phyloP scores from a whole-genome alignment of 2,797 vertebrate genomes.

The Lutjanus argentimaculatus region DNA sequence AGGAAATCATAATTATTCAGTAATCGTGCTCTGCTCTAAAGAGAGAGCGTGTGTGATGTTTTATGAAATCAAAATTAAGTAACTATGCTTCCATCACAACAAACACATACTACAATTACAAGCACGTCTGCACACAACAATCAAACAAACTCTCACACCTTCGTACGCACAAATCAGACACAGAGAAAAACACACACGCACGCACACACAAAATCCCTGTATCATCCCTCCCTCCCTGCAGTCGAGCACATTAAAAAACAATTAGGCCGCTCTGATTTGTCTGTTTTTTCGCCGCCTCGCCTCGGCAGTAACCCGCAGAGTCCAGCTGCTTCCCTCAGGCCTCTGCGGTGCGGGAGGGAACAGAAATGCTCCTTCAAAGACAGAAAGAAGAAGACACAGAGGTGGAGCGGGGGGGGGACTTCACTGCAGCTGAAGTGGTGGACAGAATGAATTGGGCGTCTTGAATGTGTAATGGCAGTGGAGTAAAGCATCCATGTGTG shows the following conservation, averaged over 20 bases:
- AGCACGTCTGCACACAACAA: background rate
- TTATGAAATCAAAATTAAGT: constrained; percentile 16
- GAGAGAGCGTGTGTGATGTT: background rate
- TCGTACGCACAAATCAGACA: constrained; percentile 5
- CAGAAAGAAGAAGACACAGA: constrained; percentile 6
- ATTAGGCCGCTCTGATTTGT: constrained; percentile 75
- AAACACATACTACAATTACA: background rate
- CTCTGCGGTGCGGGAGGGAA: constrained; percentile 34
- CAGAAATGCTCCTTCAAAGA: constrained; percentile 37
- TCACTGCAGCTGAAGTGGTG: constrained; percentile 55
- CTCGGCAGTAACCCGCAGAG: constrained; percentile 58
- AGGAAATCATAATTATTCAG: constrained; percentile 43
- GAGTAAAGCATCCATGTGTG: constrained; percentile 61
- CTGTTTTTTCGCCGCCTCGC: constrained; percentile 55
- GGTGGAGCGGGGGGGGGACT: constrained; percentile 17
- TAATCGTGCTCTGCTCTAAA: constrained; percentile 29
- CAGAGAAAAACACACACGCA: background rate
- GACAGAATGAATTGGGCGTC: constrained; percentile 51
- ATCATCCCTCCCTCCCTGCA: constrained; percentile 37
- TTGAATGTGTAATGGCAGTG: constrained; percentile 64
- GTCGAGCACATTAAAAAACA: constrained; percentile 78
- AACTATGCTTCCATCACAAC: constrained; percentile 1
- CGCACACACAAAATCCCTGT: constrained; percentile 8
- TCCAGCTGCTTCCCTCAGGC: constrained; percentile 69
- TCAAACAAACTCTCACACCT: background rate